These are phyloP conservation scores for Hypocryptadius cinnamomeus DNA, from an alignment of 2,113 vertebrate genomes.

Conservation along the genomic window DNA sequence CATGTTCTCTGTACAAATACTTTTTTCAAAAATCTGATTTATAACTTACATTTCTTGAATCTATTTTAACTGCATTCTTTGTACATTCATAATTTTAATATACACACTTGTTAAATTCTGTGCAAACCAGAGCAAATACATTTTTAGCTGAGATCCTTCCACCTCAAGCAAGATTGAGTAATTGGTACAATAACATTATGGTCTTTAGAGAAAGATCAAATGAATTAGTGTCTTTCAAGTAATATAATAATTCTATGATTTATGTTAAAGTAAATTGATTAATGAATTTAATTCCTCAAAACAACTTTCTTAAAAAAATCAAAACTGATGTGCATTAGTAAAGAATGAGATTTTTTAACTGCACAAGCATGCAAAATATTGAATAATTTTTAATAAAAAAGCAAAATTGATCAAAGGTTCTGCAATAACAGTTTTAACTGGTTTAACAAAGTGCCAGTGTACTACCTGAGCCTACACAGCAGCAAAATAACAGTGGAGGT, in stretches of 20 bases:
- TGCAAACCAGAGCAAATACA: background rate
- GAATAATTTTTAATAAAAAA: background rate
- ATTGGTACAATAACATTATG: conserved; percentile 38
- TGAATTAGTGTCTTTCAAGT: conserved; percentile 31
- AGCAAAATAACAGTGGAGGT: background rate
- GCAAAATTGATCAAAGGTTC: background rate
- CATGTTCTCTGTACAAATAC: background rate
- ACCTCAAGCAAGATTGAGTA: conserved; percentile 38
- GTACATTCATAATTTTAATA: conserved; percentile 8
- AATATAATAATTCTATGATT: background rate
- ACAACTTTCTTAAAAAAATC: background rate
- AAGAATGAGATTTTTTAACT: background rate
- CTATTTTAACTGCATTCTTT: background rate
- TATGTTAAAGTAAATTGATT: background rate
- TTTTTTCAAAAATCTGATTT: background rate
- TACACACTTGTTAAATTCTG: background rate
- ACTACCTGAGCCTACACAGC: background rate
- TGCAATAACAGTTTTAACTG: fast-evolving
- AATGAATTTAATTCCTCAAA: conserved; percentile 3
- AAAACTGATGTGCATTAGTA: background rate
- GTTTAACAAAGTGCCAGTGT: background rate
- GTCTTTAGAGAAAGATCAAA: conserved; percentile 31
- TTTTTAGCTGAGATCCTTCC: conserved; percentile 16
- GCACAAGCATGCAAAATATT: background rate
- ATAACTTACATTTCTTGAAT: background rate